Evolutionary conservation across 1,140 invertebrate species (phyloP), one percentile per base, ranked within the genome.

Genomic region (Helicoverpa zea): DNA sequence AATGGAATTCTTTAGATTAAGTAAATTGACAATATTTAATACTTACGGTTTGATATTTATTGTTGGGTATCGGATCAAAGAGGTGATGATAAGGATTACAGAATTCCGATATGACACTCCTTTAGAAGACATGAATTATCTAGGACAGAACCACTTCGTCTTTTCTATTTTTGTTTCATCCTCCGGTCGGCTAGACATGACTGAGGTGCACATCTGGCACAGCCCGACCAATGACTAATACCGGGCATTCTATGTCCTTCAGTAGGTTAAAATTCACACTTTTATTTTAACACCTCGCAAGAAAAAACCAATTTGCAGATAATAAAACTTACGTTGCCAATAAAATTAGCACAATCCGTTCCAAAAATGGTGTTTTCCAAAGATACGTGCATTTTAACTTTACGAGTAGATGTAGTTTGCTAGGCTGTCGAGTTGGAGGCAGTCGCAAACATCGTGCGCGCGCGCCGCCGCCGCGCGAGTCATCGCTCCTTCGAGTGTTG

Each of bases 401-500:
- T 10, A 18, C 14, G 7, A 66, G 63, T 64, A 66, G 49, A 58
- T 63, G 29, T 68, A 51, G 66, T 70, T 66, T 18, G 56, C 56
- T 79, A 81, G 83, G 73, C 68, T 79, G 81, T 86, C 61, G 76
- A 85, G 83, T 86, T 85, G 83, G 88, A 91, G 84, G 86, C 79
- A 81, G 75, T 18, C 43, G 64, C 78, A 79, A 77, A 83, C 68
- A 83, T 52, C 64, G 74, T 63, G 91, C 88, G 89, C 86, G 73
- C 75, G 86, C 87, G 89, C 87, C 88, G 90, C 86, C 78, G 79
- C 85, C 87, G 89, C 87, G 85, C 84, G 85, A 89, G 93, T 92
- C 93, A 92, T 93, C 91, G 93, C 88, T 93, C 92, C 90, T 82
- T 93, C 79, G 78, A 93, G 93, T 94, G 89, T 94, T 93, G 87